Base-by-base conservation (phyloP, 2,797 vertebrate genomes). In the Chiroxiphia lanceolata region DNA sequence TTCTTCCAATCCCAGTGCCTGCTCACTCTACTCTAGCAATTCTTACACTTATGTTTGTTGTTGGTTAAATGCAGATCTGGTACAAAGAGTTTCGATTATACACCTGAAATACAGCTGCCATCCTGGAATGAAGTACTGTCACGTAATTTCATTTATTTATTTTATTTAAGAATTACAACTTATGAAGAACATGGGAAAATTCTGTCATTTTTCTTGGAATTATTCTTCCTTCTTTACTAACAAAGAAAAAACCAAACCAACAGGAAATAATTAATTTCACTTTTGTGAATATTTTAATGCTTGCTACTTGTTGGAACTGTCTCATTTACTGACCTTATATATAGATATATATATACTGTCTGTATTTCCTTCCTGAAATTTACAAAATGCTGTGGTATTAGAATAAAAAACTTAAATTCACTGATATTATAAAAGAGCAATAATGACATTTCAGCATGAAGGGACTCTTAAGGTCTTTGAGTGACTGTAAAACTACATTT, bases 401-500 rank as follows among this genome's bases (percentile, higher is more conserved):
- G 19, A 40, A 31, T 13, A 83, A 64, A 7, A 21, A 31, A 59
- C 25, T 57, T 71, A 48, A 69, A 68, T 85, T 80, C n/a, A 63
- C 23, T n/a, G 61, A 17, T 11, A 50, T 13, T 72, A 29, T 34
- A 53, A 69, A 70, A 85, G 22, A 60, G 18, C 21, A 87, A 31
- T 72, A 79, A 76, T 40, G 57, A 65, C 15, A 86, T 65, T 75
- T 59, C 42, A 88, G 33, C 19, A 20, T 40, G 26, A 51, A 51
- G 54, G 34, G 42, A 65, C 25, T 56, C 29, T 45, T 68, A 33
- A 59, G 15, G n/a, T 84, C n/a, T 75, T 38, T 53, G 36, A 69
- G 44, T 0, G 0, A 65, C 25, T 64, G 25, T 22, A 13, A 40
- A 68, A 51, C 59, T 53, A 36, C 11, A 8, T 4, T 51, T 89